phyloP scores from a whole-genome alignment of 2,113 vertebrate species.

The Esox niger region DNA sequence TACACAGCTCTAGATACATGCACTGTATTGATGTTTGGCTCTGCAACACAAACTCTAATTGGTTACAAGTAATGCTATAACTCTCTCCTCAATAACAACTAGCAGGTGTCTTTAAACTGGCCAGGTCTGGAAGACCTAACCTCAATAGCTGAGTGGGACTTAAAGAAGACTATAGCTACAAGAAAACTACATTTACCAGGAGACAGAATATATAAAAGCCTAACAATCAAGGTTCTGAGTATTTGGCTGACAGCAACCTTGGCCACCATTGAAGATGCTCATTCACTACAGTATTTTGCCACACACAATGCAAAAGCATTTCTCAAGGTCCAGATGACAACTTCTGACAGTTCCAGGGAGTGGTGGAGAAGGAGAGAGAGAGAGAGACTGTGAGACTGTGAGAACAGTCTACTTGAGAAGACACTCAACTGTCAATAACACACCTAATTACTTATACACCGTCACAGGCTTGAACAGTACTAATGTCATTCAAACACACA shows the following conservation, averaged over 20 bases:
- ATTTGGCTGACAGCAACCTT: neutral
- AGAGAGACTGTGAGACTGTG: slow-evolving; percentile 1
- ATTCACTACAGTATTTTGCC: neutral
- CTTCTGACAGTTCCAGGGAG: too few species aligned
- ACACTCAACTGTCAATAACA: slow-evolving; percentile 38
- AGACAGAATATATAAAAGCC: too few species aligned
- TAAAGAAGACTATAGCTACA: slow-evolving; percentile 21
- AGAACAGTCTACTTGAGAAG: slow-evolving; percentile 24
- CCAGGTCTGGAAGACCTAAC: slow-evolving; percentile 11
- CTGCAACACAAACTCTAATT: slow-evolving; percentile 13
- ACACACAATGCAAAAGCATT: neutral
- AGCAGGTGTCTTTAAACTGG: neutral
- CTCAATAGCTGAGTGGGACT: neutral
- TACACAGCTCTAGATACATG: neutral
- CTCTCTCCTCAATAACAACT: neutral
- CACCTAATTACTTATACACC: slow-evolving; percentile 43
- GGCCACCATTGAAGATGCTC: neutral
- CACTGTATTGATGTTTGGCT: slow-evolving; percentile 19
- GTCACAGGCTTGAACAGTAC: slow-evolving; percentile 21
- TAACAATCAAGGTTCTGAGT: too few species aligned
- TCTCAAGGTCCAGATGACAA: too few species aligned
- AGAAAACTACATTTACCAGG: slow-evolving; percentile 32
- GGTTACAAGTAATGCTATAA: slow-evolving; percentile 1
- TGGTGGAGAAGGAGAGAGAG: slow-evolving; percentile 3
- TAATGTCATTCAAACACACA: slow-evolving; percentile 2